These are phyloP conservation scores for Ectobius pallidus DNA, from an alignment of 2,888 invertebrate species.

Conservation along the genomic window DNA sequence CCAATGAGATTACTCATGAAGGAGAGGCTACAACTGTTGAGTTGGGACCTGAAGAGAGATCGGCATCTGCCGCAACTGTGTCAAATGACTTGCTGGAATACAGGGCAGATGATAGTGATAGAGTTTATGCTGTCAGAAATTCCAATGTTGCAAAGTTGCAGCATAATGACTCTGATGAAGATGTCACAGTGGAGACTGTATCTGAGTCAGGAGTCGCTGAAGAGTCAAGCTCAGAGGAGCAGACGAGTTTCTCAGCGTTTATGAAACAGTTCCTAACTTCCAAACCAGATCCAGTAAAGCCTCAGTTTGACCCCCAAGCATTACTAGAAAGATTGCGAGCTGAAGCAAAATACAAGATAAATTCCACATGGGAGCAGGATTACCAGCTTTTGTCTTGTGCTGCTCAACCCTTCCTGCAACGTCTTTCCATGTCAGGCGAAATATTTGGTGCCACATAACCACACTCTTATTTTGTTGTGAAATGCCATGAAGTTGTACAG, in stretches of 20 bases:
- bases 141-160: background rate
- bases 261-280: slow-evolving; percentile 28
- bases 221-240: background rate
- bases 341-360: slow-evolving; percentile 66
- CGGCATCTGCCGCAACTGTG: background rate
- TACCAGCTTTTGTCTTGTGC: slow-evolving; percentile 78
- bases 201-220: too few species aligned
- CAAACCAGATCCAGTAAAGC: slow-evolving; percentile 50
- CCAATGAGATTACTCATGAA: background rate
- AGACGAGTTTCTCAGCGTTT: slow-evolving; percentile 50
- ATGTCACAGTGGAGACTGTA: slow-evolving; percentile 1
- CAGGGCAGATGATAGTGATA: slow-evolving; percentile 42
- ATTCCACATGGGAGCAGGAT: slow-evolving; percentile 64
- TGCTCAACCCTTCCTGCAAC: slow-evolving; percentile 79
- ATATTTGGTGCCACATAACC: slow-evolving; percentile 61
- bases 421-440: slow-evolving; percentile 80
- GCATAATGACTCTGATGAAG: background rate
- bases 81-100: slow-evolving; percentile 32
- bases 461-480: too few species aligned
- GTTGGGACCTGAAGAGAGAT: background rate
- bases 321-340: slow-evolving; percentile 72
- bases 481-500: too few species aligned
- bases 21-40: background rate
- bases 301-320: slow-evolving; percentile 72
- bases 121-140: slow-evolving; percentile 27